Percentiles rank a stretch among this genome's conserved stretches.
Conservation (phyloP, 2,888 invertebrate genomes). For the Apodemia duryi region DNA sequence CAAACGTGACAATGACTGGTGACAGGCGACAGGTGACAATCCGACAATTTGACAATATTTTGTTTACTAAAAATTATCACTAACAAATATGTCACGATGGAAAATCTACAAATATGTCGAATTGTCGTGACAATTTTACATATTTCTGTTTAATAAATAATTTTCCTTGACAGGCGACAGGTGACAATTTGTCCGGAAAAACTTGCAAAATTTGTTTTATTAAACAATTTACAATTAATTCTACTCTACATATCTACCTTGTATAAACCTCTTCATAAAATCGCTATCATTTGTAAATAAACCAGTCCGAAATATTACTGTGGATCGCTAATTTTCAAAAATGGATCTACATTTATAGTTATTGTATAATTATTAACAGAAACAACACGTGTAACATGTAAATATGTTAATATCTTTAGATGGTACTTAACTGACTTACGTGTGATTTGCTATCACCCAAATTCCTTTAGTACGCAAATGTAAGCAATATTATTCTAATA, state of each 20-base stretch:
- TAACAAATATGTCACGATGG: too few species aligned
- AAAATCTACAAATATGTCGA: too few species aligned
- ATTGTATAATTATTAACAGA: neutral
- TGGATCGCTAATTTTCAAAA: conserved; percentile 1
- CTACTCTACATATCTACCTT: conserved; percentile 76
- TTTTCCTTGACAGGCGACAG: too few species aligned
- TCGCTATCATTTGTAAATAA: conserved; percentile 49
- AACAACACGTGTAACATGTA: conserved; percentile 1
- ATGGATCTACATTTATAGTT: conserved; percentile 5
- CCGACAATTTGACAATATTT: too few species aligned
- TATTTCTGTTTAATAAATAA: too few species aligned
- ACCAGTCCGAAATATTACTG: conserved; percentile 9
- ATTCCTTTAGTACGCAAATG: conserved; percentile 63
- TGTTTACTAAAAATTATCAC: too few species aligned
- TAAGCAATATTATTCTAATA: conserved; percentile 52
- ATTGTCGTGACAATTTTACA: too few species aligned
- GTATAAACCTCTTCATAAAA: conserved; percentile 78
- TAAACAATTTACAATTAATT: conserved; percentile 62
- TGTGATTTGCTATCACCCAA: conserved; percentile 74
- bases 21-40: too few species aligned
- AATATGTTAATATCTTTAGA: conserved; percentile 10
- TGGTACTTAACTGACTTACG: conserved; percentile 34
- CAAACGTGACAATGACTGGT: too few species aligned
- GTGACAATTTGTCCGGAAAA: too few species aligned
- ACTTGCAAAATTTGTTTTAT: conserved; percentile 43